These are phyloP conservation scores for Hyposoter dolosus DNA, from an alignment of 2,888 invertebrate species.

Conservation along the genomic window DNA sequence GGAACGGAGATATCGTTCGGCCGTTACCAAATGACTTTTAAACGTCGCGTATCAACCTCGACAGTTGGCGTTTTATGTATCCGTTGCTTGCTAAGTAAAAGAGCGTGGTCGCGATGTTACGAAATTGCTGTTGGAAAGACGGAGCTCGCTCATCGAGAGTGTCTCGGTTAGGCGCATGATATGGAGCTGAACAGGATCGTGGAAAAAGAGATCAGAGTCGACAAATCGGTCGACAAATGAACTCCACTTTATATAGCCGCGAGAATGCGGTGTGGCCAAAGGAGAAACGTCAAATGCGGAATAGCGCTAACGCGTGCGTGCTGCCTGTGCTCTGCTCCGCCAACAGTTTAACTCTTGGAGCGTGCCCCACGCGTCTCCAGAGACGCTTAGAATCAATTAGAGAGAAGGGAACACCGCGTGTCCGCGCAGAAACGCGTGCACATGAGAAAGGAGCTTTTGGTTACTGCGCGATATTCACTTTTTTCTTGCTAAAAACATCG, in stretches of 20 bases:
- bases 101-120: slow-evolving; percentile 31
- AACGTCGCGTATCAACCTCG: slow-evolving; percentile 8
- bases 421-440: neutral
- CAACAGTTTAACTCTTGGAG: slow-evolving; percentile 14
- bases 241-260: slow-evolving; percentile 3
- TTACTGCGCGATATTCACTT: neutral
- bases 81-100: slow-evolving; percentile 13
- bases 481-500: neutral
- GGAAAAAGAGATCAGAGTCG: slow-evolving; percentile 60
- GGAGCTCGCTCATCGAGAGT: slow-evolving; percentile 44
- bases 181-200: slow-evolving; percentile 47
- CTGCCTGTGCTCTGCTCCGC: neutral
- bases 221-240: slow-evolving; percentile 61
- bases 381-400: slow-evolving; percentile 25
- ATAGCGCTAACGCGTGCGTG: slow-evolving; percentile 14
- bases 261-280: slow-evolving; percentile 8
- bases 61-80: neutral
- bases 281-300: slow-evolving; percentile 25
- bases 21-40: slow-evolving; percentile 46
- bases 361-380: slow-evolving; percentile 41
- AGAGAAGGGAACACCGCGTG: slow-evolving; percentile 10
- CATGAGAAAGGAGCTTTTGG: slow-evolving; percentile 25
- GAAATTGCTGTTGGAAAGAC: slow-evolving; percentile 29
- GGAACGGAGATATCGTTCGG: slow-evolving; percentile 42
- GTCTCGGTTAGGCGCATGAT: slow-evolving; percentile 16